Conservation (phyloP, 2,888 invertebrate species). For the Epicampocera succincta region DNA sequence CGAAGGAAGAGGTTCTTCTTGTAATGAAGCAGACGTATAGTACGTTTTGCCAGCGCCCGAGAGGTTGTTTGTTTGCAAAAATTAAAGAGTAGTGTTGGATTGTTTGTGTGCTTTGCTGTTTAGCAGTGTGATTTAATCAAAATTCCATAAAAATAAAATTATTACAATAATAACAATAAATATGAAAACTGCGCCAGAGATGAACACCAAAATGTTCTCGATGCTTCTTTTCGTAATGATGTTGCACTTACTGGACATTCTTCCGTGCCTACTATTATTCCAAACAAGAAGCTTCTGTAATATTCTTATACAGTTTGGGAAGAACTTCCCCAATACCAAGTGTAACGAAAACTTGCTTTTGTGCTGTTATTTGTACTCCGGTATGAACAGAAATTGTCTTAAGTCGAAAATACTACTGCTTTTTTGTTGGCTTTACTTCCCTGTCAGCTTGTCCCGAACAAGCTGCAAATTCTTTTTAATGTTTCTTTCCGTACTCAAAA, state of each 20-base stretch:
- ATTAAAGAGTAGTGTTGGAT: slow-evolving; percentile 26
- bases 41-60: slow-evolving; percentile 21
- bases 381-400: no score
- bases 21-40: slow-evolving; percentile 6
- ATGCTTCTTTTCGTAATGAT: slow-evolving; percentile 30
- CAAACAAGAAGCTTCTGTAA: slow-evolving; percentile 58
- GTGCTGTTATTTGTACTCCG: no score
- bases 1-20: slow-evolving; percentile 9
- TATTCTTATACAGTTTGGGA: slow-evolving; percentile 51
- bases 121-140: slow-evolving; percentile 70
- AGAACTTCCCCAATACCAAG: not conserved
- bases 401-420: not conserved
- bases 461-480: slow-evolving; percentile 53
- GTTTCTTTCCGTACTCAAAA: slow-evolving; percentile 38
- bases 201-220: slow-evolving; percentile 56
- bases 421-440: slow-evolving; percentile 23
- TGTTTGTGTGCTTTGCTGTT: slow-evolving; percentile 55
- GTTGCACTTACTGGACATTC: slow-evolving; percentile 36
- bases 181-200: slow-evolving; percentile 65
- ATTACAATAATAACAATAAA: slow-evolving; percentile 71
- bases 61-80: slow-evolving; percentile 17
- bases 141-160: slow-evolving; percentile 70
- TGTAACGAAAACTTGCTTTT: not conserved
- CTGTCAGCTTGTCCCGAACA: slow-evolving; percentile 49
- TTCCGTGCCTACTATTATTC: slow-evolving; percentile 43